phyloP scores from a whole-genome alignment of 2,113 vertebrate species.

The Ophiodon elongatus region DNA sequence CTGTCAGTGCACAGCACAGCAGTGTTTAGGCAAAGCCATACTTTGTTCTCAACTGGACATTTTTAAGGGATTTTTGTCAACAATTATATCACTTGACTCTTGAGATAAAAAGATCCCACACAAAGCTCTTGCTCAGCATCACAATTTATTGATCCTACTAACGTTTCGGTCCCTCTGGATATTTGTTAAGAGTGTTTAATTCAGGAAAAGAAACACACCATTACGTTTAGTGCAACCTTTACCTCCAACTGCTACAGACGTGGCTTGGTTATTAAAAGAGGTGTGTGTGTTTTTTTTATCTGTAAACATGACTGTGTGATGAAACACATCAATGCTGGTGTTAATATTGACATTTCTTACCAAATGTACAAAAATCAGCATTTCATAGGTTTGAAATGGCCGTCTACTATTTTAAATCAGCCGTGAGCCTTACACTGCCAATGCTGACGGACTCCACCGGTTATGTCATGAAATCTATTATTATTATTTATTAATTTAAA shows the following conservation, averaged over 20 bases:
- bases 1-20: conserved; percentile 3
- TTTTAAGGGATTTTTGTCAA: conserved; percentile 2
- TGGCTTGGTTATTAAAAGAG: background rate
- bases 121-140: background rate
- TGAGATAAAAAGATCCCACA: background rate
- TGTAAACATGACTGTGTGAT: background rate
- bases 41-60: conserved; percentile 18
- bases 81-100: conserved; percentile 5
- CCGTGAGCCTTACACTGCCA: background rate
- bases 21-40: background rate
- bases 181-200: background rate
- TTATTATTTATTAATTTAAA: too few relatives aligned
- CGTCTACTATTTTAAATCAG: background rate
- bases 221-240: background rate
- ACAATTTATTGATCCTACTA: background rate
- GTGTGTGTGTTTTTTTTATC: background rate
- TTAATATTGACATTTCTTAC: background rate
- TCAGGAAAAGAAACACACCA: background rate
- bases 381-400: background rate
- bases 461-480: background rate
- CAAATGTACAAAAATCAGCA: background rate
- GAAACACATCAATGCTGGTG: background rate
- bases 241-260: background rate
- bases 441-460: background rate
- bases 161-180: background rate